Percentiles rank a stretch among this genome's conserved stretches.
phyloP scores from a whole-genome alignment of 2,113 vertebrate genomes.

The Tympanuchus pallidicinctus region DNA sequence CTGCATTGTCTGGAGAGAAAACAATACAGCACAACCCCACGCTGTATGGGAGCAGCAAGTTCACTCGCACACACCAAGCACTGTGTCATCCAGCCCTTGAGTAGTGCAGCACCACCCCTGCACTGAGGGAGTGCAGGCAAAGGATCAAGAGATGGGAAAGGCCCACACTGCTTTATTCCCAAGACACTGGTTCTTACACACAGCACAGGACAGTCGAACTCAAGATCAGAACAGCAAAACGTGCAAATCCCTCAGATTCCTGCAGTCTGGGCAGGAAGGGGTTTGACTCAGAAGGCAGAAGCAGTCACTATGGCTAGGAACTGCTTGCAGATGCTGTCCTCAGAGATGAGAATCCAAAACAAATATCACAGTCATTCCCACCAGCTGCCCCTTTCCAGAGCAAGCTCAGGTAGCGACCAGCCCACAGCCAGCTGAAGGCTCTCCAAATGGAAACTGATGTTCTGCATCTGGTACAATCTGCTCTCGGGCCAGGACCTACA shows the following conservation, averaged over 20 bases:
- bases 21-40: not conserved
- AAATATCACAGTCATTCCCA: not conserved
- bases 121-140: not conserved
- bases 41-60: not conserved
- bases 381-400: not conserved
- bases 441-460: not conserved
- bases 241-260: not conserved
- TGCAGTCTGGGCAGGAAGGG: not conserved
- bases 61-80: not conserved
- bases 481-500: not conserved
- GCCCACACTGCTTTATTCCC: not conserved
- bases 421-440: not conserved
- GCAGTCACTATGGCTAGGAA: not conserved
- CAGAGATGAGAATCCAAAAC: not conserved
- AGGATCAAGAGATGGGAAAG: not conserved
- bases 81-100: not conserved
- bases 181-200: not conserved
- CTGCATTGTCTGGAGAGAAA: slow-evolving; percentile 49
- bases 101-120: not conserved
- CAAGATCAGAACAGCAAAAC: not conserved
- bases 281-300: not conserved
- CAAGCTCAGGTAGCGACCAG: not conserved
- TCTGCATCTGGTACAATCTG: not conserved
- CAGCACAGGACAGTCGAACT: not conserved
- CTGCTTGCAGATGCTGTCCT: not conserved